phyloP scores from a whole-genome alignment of 2,888 invertebrate species.

The Amphipoea oculea region DNA sequence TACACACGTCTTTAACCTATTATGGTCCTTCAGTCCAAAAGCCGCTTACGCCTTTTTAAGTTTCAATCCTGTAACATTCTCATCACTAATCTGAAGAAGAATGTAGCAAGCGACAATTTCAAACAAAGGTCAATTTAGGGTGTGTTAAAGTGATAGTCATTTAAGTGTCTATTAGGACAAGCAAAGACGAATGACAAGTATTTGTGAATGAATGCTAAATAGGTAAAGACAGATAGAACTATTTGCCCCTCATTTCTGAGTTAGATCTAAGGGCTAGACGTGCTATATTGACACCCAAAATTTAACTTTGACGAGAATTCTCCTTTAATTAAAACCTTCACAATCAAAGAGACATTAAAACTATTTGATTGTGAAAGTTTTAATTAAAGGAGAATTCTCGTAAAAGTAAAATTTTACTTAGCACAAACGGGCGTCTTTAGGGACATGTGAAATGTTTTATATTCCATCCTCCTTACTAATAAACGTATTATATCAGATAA shows the following conservation, averaged over 20 bases:
- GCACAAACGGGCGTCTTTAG: neutral
- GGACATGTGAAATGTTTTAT: neutral
- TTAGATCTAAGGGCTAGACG: neutral
- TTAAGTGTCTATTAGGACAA: neutral
- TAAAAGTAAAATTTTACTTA: neutral
- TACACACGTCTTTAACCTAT: too few relatives aligned
- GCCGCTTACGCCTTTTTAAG: neutral
- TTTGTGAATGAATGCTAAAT: constrained; percentile 11
- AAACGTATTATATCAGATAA: too few relatives aligned
- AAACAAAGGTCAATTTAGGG: neutral
- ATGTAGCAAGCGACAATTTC: neutral
- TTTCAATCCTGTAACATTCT: neutral
- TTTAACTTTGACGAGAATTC: too few relatives aligned
- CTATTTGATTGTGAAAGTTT: constrained; percentile 14
- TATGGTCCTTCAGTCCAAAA: neutral
- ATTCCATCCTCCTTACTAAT: neutral
- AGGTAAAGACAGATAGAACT: neutral
- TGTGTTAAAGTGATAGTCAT: neutral
- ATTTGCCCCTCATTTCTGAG: constrained; percentile 13
- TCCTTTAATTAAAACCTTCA: too few relatives aligned
- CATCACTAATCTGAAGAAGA: neutral
- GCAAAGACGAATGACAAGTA: constrained; percentile 3
- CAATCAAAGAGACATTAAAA: neutral
- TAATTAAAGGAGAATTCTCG: constrained; percentile 25
- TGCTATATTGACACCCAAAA: neutral